Evolutionary conservation across 1,140 invertebrate genomes (phyloP).

Genomic region (Nasonia vitripennis): DNA sequence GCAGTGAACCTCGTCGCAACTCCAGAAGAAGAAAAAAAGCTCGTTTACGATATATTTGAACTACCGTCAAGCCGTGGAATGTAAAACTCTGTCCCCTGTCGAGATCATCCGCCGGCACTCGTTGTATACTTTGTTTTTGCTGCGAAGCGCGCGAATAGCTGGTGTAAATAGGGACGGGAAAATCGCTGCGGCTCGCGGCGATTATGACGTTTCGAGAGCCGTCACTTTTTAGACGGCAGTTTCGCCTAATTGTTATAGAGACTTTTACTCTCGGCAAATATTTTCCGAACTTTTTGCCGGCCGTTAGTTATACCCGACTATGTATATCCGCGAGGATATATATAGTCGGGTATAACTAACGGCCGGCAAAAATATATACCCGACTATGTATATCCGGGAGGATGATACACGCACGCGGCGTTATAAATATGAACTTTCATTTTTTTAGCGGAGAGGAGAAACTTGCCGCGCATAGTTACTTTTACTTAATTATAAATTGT

Average conservation of each 20-base stretch:
- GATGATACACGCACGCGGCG: not conserved
- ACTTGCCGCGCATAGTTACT: not conserved
- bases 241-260: not conserved
- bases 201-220: slow-evolving; percentile 31
- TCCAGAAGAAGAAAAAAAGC: not conserved
- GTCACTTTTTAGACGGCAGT: not conserved
- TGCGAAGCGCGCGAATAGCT: not conserved
- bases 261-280: slow-evolving; percentile 28
- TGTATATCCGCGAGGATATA: not conserved
- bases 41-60: not conserved
- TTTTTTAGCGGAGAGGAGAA: not conserved
- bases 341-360: too few relatives aligned
- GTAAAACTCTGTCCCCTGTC: not conserved
- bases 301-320: not conserved
- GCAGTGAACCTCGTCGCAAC: not conserved
- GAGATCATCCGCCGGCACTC: not conserved
- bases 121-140: not conserved
- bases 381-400: too few relatives aligned
- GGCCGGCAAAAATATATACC: too few relatives aligned
- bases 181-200: not conserved
- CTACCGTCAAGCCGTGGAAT: not conserved
- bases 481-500: slow-evolving; percentile 8
- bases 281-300: slow-evolving; percentile 1
- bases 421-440: slow-evolving; percentile 25
- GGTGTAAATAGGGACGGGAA: not conserved